Base-by-base conservation (phyloP, 2,797 vertebrate genomes). In the Novumbra hubbsi region DNA sequence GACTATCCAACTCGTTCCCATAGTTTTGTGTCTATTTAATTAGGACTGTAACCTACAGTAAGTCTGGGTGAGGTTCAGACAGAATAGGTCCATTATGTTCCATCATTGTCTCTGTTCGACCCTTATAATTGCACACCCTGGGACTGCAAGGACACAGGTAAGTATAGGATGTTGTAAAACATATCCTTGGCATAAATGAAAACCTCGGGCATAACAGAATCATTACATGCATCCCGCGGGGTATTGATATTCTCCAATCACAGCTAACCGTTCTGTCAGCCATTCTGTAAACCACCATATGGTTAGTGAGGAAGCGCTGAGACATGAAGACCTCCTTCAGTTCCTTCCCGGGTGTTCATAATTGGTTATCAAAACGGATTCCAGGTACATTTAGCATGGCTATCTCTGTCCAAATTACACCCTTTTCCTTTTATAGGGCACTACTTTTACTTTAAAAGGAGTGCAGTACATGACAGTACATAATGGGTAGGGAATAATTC, bases 121-220 rank as follows among this genome's bases (percentile, higher is more conserved):
- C 6, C 2, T 55, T 1, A 0, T 24, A 5, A 21, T 11, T 0
- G 1, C 11, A 21, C 9, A 57, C 21, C 6, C 8, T 57, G 21
- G 21, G 55, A 57, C 12, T 57, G 55, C 7, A 21, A 24, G 55
- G 9, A 27, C 5, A 24, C 5, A 24, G 50, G 50, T 21, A 55
- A 0, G 0, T 60, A 0, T 27, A 24, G 0, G 0, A 27, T 24
- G 3, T 21, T 24, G 9, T 24, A 24, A n/a, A 57, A n/a, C 7
- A 24, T 57, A 16, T 24, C n/a, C 55, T 57, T 57, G 55, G n/a
- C 55, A 11, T 14, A 14, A 45, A 45, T 45, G 41, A 45, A 45
- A 32, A 30, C 15, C 28, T 63, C 28, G 27, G 27, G 6, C n/a
- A 28, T 14, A 12, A 27, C 16, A 32, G 19, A 64, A 30, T 32